Percentiles rank a stretch among this genome's conserved stretches.
phyloP scores from a whole-genome alignment of 1,140 invertebrate genomes.

The Bradynema listronoti region DNA sequence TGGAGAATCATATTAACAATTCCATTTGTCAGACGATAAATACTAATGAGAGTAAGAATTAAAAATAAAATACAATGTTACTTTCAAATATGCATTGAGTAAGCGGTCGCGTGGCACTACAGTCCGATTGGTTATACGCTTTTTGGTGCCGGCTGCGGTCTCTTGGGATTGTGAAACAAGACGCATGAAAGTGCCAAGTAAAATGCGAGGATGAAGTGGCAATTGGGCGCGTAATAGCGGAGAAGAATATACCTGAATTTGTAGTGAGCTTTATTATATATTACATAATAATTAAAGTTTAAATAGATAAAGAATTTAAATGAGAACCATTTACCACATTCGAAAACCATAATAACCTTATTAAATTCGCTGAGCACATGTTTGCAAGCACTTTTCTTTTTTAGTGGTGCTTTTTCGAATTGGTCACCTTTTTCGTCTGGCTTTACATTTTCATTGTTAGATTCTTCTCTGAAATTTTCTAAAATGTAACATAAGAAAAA shows the following conservation, averaged over 20 bases:
- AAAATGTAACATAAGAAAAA: neutral
- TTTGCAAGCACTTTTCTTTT: constrained; percentile 20
- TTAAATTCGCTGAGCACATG: constrained; percentile 54
- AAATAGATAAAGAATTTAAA: too few relatives aligned
- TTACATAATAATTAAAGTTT: too few relatives aligned
- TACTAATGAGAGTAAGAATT: neutral
- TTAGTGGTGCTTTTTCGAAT: constrained; percentile 2
- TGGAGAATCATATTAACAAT: neutral
- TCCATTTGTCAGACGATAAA: neutral
- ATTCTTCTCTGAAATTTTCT: neutral
- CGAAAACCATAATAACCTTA: too few relatives aligned
- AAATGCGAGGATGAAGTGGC: constrained; percentile 82
- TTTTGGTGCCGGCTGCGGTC: constrained; percentile 5
- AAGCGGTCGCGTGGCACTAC: constrained; percentile 5
- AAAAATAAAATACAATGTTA: neutral
- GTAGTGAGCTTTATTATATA: neutral
- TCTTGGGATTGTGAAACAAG: constrained; percentile 11
- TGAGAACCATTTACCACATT: too few relatives aligned
- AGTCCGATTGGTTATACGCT: neutral
- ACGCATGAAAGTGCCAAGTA: constrained; percentile 62
- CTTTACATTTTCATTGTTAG: constrained; percentile 5
- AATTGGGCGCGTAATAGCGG: constrained; percentile 61
- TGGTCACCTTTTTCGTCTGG: neutral
- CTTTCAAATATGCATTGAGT: constrained; percentile 12
- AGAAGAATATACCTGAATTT: constrained; percentile 25